Conservation (phyloP, 2,888 invertebrate genomes). For the Crematogaster levior region DNA sequence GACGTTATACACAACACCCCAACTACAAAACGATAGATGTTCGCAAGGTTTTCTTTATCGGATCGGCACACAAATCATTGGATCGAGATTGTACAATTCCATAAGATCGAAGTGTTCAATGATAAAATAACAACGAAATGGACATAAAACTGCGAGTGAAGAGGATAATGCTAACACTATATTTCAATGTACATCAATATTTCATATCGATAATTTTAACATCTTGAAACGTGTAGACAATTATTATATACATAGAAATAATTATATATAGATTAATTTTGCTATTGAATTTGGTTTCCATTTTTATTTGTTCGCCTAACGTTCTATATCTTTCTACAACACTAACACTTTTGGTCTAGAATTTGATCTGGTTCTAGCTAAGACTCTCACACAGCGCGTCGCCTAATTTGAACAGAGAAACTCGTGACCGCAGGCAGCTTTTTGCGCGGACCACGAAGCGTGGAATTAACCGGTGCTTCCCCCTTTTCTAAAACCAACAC, state of each 20-base stretch:
- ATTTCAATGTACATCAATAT: background rate
- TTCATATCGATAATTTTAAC: background rate
- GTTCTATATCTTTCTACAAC: background rate
- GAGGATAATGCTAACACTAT: conserved; percentile 15
- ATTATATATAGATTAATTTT: background rate
- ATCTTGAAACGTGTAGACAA: background rate
- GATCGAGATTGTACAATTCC: background rate
- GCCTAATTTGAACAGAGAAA: conserved; percentile 53
- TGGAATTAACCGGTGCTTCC: conserved; percentile 81
- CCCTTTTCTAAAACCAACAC: conserved; percentile 85
- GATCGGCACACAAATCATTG: conserved; percentile 66
- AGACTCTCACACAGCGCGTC: conserved; percentile 35
- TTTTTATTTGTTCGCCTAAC: background rate
- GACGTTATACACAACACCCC: conserved; percentile 49
- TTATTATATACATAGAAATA: background rate
- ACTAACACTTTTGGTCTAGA: background rate
- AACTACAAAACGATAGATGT: conserved; percentile 66
- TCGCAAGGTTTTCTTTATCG: conserved; percentile 67
- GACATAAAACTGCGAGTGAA: background rate
- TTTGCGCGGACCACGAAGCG: conserved; percentile 72
- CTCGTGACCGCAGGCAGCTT: conserved; percentile 62
- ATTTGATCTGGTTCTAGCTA: conserved; percentile 3
- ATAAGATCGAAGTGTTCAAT: conserved; percentile 35
- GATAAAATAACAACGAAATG: conserved; percentile 29
- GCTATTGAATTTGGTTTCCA: background rate